Conservation (phyloP, 1,140 invertebrate genomes). For the Hyphantria cunea region DNA sequence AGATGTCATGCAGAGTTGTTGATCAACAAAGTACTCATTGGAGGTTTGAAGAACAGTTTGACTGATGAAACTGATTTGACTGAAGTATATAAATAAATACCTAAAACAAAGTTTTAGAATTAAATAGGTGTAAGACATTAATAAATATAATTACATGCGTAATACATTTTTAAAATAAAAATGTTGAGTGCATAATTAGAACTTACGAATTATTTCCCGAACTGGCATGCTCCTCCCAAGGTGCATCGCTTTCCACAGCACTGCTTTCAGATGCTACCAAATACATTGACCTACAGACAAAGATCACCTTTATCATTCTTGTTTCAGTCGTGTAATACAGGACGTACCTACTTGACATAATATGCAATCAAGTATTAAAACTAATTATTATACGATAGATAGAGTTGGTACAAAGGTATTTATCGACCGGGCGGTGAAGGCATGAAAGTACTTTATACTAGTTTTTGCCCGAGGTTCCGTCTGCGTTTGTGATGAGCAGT, state of each 20-base stretch:
- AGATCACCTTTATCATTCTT: background rate
- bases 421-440: too few relatives aligned
- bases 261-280: slow-evolving; percentile 74
- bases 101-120: background rate
- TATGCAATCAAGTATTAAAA: too few relatives aligned
- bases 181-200: too few relatives aligned
- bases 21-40: slow-evolving; percentile 32
- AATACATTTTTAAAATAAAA: background rate
- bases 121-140: background rate
- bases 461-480: too few relatives aligned
- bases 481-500: too few relatives aligned
- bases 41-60: slow-evolving; percentile 30
- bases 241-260: slow-evolving; percentile 68
- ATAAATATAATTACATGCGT: too few relatives aligned
- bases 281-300: slow-evolving; percentile 70
- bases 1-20: slow-evolving; percentile 30
- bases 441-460: too few relatives aligned
- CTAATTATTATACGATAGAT: too few relatives aligned
- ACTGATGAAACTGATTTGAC: slow-evolving; percentile 28
- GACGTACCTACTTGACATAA: too few relatives aligned
- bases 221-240: slow-evolving; percentile 59
- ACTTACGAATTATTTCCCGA: slow-evolving; percentile 71
- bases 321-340: too few relatives aligned
- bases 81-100: slow-evolving; percentile 9
- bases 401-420: too few relatives aligned